Evolutionary conservation across 92 coral and sea anemone genomes (phyloP).

Genomic region (Porites lobata): DNA sequence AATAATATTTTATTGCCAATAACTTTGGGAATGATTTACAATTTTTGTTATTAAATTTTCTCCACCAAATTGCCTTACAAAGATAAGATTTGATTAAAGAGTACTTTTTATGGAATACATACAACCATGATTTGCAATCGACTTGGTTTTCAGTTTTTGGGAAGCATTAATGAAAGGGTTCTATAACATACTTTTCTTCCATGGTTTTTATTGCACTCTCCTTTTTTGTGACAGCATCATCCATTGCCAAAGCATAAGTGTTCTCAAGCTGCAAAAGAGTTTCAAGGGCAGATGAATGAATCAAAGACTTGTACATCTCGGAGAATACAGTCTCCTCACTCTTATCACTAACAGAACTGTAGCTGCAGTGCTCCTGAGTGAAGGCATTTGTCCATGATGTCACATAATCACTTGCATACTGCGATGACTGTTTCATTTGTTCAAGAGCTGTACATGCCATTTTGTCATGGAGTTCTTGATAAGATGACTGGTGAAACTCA

Average conservation of each 20-base stretch:
- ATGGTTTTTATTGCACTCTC: slow-evolving; percentile 81
- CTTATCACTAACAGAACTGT: slow-evolving; percentile 84
- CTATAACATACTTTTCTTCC: slow-evolving; percentile 84
- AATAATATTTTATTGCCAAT: too few species aligned
- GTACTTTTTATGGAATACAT: too few species aligned
- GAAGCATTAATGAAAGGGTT: too few species aligned
- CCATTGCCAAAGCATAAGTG: slow-evolving; percentile 95
- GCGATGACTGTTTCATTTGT: slow-evolving; percentile 67
- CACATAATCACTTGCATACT: slow-evolving; percentile 66
- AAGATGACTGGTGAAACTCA: slow-evolving; percentile 68
- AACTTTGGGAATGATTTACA: too few species aligned
- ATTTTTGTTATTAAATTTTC: too few species aligned
- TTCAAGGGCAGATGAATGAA: slow-evolving; percentile 96
- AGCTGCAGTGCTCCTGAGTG: slow-evolving; percentile 91
- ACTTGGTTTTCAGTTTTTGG: too few species aligned
- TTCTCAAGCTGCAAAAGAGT: slow-evolving; percentile 94
- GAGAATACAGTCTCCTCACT: slow-evolving; percentile 92
- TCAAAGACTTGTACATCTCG: slow-evolving; percentile 94
- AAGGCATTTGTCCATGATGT: slow-evolving; percentile 88
- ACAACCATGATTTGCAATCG: too few species aligned
- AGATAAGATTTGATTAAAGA: too few species aligned
- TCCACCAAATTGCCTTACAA: too few species aligned
- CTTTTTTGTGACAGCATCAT: slow-evolving; percentile 83
- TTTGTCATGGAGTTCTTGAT: slow-evolving; percentile 68
- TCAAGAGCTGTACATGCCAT: slow-evolving; percentile 80